Conservation (phyloP, 2,113 vertebrate genomes). For the Alouatta palliata region DNA sequence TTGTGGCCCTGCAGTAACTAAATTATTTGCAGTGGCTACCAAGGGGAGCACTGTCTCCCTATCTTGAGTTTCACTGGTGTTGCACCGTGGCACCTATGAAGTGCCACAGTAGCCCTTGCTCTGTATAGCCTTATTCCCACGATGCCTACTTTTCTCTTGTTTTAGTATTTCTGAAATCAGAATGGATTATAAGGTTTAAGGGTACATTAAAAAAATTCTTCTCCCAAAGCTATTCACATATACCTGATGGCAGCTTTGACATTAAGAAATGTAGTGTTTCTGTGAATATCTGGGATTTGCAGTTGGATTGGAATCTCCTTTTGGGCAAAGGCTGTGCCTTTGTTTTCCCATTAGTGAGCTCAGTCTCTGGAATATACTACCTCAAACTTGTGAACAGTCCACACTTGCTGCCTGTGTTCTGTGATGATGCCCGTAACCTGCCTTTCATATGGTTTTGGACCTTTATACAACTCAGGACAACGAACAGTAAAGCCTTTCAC, state of each 20-base stretch:
- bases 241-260: constrained; percentile 20
- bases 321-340: not conserved
- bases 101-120: not conserved
- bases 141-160: not conserved
- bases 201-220: not conserved
- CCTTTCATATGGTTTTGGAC: not conserved
- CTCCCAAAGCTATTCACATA: not conserved
- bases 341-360: not conserved
- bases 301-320: not conserved
- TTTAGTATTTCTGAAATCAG: not conserved
- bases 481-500: not conserved
- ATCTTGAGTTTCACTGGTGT: not conserved
- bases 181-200: not conserved
- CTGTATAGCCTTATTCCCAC: not conserved
- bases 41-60: not conserved
- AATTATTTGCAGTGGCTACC: not conserved
- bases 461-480: not conserved
- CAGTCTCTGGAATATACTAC: not conserved
- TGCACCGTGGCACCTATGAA: not conserved
- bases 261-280: not conserved
- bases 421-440: not conserved
- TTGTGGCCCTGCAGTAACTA: not conserved
- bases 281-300: not conserved
- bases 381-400: not conserved
- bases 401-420: not conserved